Conservation (phyloP, 2,113 vertebrate species). For the Pterophyllum scalare region DNA sequence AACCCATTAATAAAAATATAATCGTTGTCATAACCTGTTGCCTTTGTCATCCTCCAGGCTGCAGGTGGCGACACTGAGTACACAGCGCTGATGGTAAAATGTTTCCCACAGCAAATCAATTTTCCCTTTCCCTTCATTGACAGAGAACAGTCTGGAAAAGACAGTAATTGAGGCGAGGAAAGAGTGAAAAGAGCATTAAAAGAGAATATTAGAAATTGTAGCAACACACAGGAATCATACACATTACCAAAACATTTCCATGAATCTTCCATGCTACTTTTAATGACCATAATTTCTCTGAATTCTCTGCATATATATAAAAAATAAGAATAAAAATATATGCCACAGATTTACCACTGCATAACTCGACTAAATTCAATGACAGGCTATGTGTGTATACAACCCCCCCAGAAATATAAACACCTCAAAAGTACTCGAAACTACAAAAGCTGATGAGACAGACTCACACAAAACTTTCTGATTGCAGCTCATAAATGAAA, state of each 20-base stretch:
- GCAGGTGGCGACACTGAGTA: conserved; percentile 88
- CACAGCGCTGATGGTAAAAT: conserved; percentile 91
- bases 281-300: background rate
- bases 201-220: background rate
- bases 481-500: background rate
- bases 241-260: background rate
- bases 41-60: conserved; percentile 54
- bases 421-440: background rate
- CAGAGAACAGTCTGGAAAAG: conserved; percentile 84
- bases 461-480: too few relatives aligned
- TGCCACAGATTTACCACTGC: background rate
- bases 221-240: background rate
- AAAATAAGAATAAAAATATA: background rate
- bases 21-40: conserved; percentile 75
- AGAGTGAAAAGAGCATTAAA: background rate
- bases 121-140: conserved; percentile 78
- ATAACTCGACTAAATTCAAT: background rate
- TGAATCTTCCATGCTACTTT: background rate
- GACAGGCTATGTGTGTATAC: background rate
- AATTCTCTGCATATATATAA: background rate
- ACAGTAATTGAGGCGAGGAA: background rate
- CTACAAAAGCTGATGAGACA: background rate
- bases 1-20: background rate
- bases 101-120: conserved; percentile 88
- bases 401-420: background rate